Evolutionary conservation across 2,888 invertebrate species (phyloP).

Genomic region (Junonia oenone): DNA sequence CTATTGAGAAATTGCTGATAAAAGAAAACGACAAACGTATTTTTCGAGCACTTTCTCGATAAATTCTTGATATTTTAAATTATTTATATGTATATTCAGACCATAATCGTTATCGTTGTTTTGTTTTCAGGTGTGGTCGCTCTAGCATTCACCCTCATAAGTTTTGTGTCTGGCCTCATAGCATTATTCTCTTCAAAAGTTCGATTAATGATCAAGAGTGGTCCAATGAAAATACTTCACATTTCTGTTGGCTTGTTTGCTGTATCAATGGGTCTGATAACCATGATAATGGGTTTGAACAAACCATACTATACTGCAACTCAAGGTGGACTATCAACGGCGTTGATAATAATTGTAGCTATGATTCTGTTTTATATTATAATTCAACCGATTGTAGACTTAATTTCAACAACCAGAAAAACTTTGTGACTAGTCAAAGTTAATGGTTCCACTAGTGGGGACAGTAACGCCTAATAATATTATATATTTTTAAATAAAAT

Average conservation of each 20-base stretch:
- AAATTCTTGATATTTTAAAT: no score
- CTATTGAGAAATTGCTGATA: conserved; percentile 3
- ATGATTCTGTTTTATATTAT: conserved; percentile 53
- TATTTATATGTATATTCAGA: neutral
- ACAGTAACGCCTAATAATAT: conserved; percentile 46
- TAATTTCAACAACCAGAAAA: conserved; percentile 54
- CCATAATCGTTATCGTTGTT: neutral
- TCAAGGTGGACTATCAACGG: conserved; percentile 50
- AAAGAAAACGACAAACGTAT: no score
- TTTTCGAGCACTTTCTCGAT: no score
- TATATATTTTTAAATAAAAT: neutral
- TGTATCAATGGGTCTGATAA: conserved; percentile 71
- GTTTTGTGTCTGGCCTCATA: conserved; percentile 67
- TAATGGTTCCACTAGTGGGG: conserved; percentile 45
- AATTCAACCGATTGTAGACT: conserved; percentile 58
- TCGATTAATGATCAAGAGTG: conserved; percentile 64
- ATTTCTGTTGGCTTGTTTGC: conserved; percentile 73
- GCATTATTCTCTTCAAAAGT: conserved; percentile 75
- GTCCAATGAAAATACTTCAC: conserved; percentile 72
- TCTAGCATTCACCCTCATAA: conserved; percentile 61
- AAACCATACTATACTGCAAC: conserved; percentile 52
- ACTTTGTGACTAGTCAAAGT: conserved; percentile 54
- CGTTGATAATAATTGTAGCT: conserved; percentile 55
- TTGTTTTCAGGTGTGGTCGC: conserved; percentile 70
- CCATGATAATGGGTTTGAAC: conserved; percentile 63